A percentile compares a stretch with the other conserved stretches of the same genome.
Conservation (phyloP, 2,797 vertebrate species). For the Hirundo rustica region DNA sequence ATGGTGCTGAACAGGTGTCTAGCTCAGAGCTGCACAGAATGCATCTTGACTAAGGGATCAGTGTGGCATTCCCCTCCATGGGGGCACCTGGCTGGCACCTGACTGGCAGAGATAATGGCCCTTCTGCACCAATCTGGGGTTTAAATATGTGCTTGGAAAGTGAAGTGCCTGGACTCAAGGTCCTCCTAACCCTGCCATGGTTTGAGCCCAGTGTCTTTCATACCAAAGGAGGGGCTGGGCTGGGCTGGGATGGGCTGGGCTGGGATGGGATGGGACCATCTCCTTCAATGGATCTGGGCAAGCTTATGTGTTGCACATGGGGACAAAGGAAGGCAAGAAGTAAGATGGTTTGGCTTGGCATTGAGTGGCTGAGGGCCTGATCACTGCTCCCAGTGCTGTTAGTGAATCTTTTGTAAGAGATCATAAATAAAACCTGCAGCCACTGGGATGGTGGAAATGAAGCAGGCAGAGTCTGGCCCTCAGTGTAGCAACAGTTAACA, state of each 20-base stretch:
- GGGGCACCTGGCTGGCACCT: background rate
- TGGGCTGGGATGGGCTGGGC: background rate
- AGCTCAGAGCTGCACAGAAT: background rate
- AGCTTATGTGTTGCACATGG: rapidly evolving
- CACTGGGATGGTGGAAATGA: background rate
- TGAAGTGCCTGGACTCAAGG: background rate
- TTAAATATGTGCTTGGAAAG: background rate
- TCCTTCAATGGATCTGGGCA: background rate
- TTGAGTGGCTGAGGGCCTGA: background rate
- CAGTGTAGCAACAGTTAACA: background rate
- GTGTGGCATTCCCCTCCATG: background rate
- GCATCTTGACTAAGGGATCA: background rate
- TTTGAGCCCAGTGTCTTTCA: background rate
- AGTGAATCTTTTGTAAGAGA: background rate
- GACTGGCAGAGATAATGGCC: background rate
- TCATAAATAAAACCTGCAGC: background rate
- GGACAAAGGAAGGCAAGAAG: background rate
- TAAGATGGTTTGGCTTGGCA: background rate
- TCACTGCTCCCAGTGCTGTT: background rate
- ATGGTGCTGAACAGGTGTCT: background rate
- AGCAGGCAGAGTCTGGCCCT: background rate
- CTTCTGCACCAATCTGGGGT: background rate
- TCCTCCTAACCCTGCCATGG: background rate
- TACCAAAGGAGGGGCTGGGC: background rate
- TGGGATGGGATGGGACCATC: too few species aligned